These are phyloP conservation scores for Morus bassanus DNA, from an alignment of 2,797 vertebrate genomes.

Conservation along the genomic window DNA sequence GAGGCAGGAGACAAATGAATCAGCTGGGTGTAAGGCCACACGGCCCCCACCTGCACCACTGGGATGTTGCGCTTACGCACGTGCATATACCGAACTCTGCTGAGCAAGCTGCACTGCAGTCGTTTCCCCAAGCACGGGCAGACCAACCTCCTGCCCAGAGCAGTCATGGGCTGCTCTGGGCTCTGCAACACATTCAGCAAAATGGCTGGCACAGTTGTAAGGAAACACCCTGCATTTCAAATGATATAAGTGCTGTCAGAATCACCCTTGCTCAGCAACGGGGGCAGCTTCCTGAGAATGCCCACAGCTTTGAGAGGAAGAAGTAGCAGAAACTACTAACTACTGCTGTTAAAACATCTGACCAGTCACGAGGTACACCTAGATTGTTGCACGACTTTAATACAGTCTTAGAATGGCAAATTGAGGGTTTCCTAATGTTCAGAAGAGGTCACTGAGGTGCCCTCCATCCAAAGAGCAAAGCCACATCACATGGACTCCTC, in stretches of 20 bases:
- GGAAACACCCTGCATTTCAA: not conserved
- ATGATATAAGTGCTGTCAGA: not conserved
- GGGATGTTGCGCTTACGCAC: not conserved
- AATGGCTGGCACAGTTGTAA: not conserved
- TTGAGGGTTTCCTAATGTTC: not conserved
- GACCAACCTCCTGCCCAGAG: not conserved
- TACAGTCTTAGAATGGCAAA: not conserved
- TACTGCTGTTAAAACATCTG: not conserved
- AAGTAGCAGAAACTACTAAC: not conserved
- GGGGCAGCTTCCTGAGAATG: not conserved
- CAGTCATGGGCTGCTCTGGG: not conserved
- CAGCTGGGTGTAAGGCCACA: not conserved
- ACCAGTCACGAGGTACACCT: not conserved
- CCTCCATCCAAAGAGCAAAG: not conserved
- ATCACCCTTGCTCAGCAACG: not conserved
- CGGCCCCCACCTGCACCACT: not conserved
- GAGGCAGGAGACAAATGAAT: not conserved
- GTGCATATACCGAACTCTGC: rapidly evolving
- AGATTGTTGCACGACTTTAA: not conserved
- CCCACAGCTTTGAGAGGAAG: not conserved
- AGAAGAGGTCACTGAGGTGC: not conserved
- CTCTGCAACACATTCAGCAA: not conserved
- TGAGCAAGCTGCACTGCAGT: not conserved
- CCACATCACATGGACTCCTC: not conserved
- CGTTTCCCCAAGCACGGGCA: not conserved